A percentile compares a stretch with the other conserved stretches of the same genome.
Conservation (phyloP, 2,888 invertebrate species). For the Venustoraphidia nigricollis region DNA sequence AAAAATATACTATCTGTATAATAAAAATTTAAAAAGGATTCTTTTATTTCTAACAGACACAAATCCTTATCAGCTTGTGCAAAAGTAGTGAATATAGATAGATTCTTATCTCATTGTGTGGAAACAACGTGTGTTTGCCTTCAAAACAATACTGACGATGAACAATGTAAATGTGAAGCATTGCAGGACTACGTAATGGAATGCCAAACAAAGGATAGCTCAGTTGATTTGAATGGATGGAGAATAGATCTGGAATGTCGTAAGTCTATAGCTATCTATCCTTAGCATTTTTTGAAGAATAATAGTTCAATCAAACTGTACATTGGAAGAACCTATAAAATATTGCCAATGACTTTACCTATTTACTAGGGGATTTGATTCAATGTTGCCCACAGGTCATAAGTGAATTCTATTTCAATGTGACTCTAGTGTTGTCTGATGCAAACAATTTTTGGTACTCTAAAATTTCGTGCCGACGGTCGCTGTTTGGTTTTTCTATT, state of each 20-base stretch:
- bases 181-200: constrained; percentile 57
- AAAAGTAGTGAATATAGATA: constrained; percentile 45
- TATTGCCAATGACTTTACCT: too few relatives aligned
- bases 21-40: neutral
- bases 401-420: too few relatives aligned
- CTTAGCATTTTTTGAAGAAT: too few relatives aligned
- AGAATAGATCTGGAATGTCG: constrained; percentile 54
- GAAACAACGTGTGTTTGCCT: constrained; percentile 30
- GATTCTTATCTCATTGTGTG: constrained; percentile 54
- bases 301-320: too few relatives aligned
- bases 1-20: neutral
- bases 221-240: constrained; percentile 53
- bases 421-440: too few relatives aligned
- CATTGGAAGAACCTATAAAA: too few relatives aligned
- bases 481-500: too few relatives aligned
- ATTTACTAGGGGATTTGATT: too few relatives aligned
- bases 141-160: constrained; percentile 20
- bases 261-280: constrained; percentile 27
- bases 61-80: constrained; percentile 33
- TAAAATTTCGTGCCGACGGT: too few relatives aligned
- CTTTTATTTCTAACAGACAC: constrained; percentile 11
- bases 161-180: constrained; percentile 51
- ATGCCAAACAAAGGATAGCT: constrained; percentile 48
- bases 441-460: too few relatives aligned
- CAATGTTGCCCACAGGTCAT: too few relatives aligned